Base-by-base conservation (phyloP, 1,140 invertebrate genomes). In the Oncopeltus fasciatus region DNA sequence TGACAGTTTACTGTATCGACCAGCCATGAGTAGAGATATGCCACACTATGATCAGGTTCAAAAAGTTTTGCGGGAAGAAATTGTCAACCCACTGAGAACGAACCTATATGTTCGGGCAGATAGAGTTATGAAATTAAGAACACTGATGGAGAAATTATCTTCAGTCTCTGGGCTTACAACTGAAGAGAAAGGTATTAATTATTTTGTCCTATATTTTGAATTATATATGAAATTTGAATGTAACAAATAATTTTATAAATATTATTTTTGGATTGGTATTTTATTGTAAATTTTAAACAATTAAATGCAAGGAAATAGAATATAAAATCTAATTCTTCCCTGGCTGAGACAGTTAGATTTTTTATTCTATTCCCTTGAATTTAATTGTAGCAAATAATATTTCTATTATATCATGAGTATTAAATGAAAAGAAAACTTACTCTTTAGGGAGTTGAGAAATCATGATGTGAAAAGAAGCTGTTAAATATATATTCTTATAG, bases 61-160 rank as follows among this genome's bases (percentile, higher is more conserved):
- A 74, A 79, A 84, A 66, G 88, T 97, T 29, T 75, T 98, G 47
- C 80, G 90, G 61, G 92, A 98, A 74, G 92, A 95, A 73, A 95
- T 98, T 68, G 94, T 98, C 2, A 96, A 97, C 77, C 93, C 94
- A 16, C 75, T 98, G 38, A 77, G 95, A 66, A 86, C 83, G 69
- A 86, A 92, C 73, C 77, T 90, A 62, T 98, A 88, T 78, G 94
- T 97, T 18, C 80, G 88, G 68, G 92, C 92, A 11, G 88, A 95
- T 76, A 82, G 90, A 67, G 91, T 98, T n/a, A 93, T 98, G 91
- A 90, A 93, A 73, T 77, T 98, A 31, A 78, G 95, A 58, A 86
- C 83, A 64, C 75, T 95, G 51, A 77, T 98, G 31, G 91, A 95
- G 71, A 83, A 87, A 70, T 76, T 94, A 2, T 92, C 90, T 65